Evolutionary conservation across 2,888 invertebrate genomes (phyloP), one percentile per base, ranked within the genome.

Genomic region (Drosophila pseudotalamancana): DNA sequence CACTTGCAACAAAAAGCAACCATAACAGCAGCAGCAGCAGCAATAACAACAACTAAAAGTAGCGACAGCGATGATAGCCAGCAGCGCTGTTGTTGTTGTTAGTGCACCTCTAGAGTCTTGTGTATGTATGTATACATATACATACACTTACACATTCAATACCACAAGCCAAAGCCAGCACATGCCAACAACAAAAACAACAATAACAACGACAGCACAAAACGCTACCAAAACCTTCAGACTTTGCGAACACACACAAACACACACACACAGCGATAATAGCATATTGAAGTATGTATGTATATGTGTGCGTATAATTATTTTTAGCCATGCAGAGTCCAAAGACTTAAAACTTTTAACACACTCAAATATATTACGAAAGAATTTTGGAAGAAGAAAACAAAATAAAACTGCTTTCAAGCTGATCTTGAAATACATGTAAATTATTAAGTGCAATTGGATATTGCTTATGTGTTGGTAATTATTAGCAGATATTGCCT

Each of bases 1-100:
- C 90, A 89, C 88, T 89, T 89, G 89, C 89, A 88, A 83, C 83
- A 72, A 80, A 83, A 87, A 70, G 49, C 59, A 71, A 53, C 53
- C 37, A 50, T 46, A 73, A 50, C 67, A 70, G 43, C 48, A 69
- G 18, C 54, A 65, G 54, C 53, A 74, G 32, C 59, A 68, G 40
- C 46, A 59, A 12, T 42, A 59, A 5, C 45, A 70, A 48, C 43
- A 70, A 42, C 40, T 42, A 49, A 37, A 19, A 66, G 43, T 48
- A 59, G 19, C 43, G 18, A 51, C 53, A 35, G 43, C 61, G 67
- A 57, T 72, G 67, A 76, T 66, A 68, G 77, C 68, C 55, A 77
- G 31, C 61, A 31, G 48, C 39, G 49, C 43, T 46, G 43, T 56
- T 65, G 46, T 56, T 75, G 54, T 39, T 71, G 60, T 53, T 59